Evolutionary conservation across 2,888 invertebrate species (phyloP).

Genomic region (Temnothorax rugatulus): DNA sequence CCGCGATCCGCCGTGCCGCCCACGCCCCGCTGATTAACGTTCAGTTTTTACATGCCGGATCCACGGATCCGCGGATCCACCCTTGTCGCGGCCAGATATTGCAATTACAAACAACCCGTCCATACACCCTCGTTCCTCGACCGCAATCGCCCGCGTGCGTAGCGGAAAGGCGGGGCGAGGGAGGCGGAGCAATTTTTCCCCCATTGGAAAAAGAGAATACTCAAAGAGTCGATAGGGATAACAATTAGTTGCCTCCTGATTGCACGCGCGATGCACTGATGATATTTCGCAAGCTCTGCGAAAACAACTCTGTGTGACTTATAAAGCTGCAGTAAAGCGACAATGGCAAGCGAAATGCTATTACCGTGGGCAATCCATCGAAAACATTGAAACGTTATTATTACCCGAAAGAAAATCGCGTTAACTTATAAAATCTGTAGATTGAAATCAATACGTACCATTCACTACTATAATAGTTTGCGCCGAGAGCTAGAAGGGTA

Average conservation of each 20-base stretch:
- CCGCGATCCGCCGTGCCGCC: constrained; percentile 62
- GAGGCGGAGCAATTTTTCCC: background rate
- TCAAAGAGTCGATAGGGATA: constrained; percentile 12
- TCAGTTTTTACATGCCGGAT: constrained; percentile 66
- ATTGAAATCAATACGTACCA: no score
- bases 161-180: background rate
- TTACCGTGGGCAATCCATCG: no score
- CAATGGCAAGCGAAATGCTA: no score
- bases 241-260: constrained; percentile 32
- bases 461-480: background rate
- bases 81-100: constrained; percentile 37
- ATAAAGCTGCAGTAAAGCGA: no score
- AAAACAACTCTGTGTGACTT: no score
- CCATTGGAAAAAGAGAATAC: background rate
- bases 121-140: background rate
- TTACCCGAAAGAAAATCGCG: no score
- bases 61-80: background rate
- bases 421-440: no score
- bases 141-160: background rate
- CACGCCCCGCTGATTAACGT: constrained; percentile 64
- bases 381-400: no score
- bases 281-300: background rate
- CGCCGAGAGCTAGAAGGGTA: background rate
- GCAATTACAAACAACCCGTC: constrained; percentile 33
- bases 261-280: background rate